Percentiles rank a stretch among this genome's conserved stretches.
Evolutionary conservation across 2,888 invertebrate genomes (phyloP).

Genomic region (Pristionchus maxplancki): DNA sequence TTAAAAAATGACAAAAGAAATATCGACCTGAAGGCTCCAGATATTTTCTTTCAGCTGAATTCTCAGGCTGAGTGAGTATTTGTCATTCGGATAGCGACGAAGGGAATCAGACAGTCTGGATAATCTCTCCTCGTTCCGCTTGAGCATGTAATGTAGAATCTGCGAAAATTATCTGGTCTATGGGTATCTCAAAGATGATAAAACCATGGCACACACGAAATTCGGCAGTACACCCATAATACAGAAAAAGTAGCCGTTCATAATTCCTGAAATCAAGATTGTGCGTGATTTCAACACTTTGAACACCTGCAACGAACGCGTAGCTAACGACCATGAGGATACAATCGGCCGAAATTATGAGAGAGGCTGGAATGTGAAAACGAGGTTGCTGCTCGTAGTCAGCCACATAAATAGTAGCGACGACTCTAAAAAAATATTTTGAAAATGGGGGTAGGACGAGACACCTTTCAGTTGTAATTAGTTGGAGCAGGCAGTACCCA

Average conservation of each 20-base stretch:
- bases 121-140: not conserved
- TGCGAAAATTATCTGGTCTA: not conserved
- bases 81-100: not conserved
- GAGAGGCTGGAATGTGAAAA: not conserved
- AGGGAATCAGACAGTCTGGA: not conserved
- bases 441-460: too few species aligned
- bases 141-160: not conserved
- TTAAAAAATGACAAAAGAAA: not conserved
- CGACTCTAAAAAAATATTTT: not conserved
- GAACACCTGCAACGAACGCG: not conserved
- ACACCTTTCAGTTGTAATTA: not conserved
- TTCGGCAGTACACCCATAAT: not conserved
- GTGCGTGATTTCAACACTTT: not conserved
- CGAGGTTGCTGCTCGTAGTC: not conserved
- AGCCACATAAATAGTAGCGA: not conserved
- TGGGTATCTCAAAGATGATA: not conserved
- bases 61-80: not conserved
- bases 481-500: not conserved
- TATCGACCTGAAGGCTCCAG: not conserved
- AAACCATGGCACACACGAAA: not conserved
- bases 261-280: not conserved
- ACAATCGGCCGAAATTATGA: not conserved
- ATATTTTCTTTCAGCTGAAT: slow-evolving; percentile 9
- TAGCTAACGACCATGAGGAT: not conserved
- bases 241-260: not conserved